phyloP scores from a whole-genome alignment of 2,888 invertebrate species.

The Oxyscelio sp. region DNA sequence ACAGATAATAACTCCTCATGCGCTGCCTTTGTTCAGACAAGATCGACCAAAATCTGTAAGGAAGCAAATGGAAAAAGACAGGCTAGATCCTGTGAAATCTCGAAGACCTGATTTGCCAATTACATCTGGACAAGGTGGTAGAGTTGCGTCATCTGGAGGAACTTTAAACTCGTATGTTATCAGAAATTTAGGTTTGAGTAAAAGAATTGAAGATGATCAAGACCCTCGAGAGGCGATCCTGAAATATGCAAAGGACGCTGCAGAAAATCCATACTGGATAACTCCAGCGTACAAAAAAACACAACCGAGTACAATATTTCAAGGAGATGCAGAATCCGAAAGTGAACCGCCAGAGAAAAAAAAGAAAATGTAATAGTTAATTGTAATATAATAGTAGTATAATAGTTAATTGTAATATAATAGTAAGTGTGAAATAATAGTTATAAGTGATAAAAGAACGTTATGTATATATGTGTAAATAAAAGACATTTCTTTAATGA shows the following conservation, averaged over 20 bases:
- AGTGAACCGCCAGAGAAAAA: slow-evolving; percentile 90
- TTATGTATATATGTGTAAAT: no score
- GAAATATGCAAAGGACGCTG: slow-evolving; percentile 98
- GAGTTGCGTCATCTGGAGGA: slow-evolving; percentile 97
- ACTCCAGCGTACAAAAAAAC: slow-evolving; percentile 97
- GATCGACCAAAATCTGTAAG: slow-evolving; percentile 96
- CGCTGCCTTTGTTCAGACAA: slow-evolving; percentile 97
- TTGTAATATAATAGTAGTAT: no score
- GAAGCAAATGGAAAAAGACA: slow-evolving; percentile 97
- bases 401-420: no score
- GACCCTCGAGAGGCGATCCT: slow-evolving; percentile 98
- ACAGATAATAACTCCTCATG: slow-evolving; percentile 98
- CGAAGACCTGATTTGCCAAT: slow-evolving; percentile 95
- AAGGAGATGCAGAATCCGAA: slow-evolving; percentile 88
- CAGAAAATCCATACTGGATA: slow-evolving; percentile 98
- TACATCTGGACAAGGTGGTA: slow-evolving; percentile 96
- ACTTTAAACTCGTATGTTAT: slow-evolving; percentile 99
- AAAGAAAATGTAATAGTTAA: slow-evolving; percentile 88
- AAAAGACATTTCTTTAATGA: no score
- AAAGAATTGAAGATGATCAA: slow-evolving; percentile 95
- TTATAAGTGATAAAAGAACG: no score
- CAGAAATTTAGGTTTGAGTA: slow-evolving; percentile 97
- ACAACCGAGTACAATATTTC: slow-evolving; percentile 95
- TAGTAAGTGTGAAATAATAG: no score
- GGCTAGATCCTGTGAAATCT: slow-evolving; percentile 95